These are phyloP conservation scores for Sardinella longiceps DNA, from an alignment of 2,797 vertebrate genomes.

Conservation along the genomic window DNA sequence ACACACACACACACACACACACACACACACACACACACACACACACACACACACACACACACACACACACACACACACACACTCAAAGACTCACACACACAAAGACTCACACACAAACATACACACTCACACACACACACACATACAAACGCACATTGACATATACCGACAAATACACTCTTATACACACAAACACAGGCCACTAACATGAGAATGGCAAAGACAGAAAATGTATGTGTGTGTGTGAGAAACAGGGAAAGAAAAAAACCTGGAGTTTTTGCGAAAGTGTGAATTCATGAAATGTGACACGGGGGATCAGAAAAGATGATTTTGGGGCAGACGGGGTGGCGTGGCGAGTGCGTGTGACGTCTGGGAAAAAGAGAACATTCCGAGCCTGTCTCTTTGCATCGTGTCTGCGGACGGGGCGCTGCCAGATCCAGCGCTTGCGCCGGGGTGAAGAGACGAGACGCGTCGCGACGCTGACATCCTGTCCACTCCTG, in stretches of 20 bases:
- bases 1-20: background rate
- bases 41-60: background rate
- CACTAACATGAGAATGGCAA: background rate
- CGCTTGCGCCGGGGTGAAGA: conserved; percentile 67
- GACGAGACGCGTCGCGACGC: conserved; percentile 70
- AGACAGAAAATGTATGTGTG: background rate
- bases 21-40: conserved; percentile 6
- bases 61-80: conserved; percentile 9
- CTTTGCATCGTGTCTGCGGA: conserved; percentile 74
- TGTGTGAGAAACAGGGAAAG: conserved; percentile 19
- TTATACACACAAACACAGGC: background rate
- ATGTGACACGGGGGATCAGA: conserved; percentile 73
- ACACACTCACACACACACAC: background rate
- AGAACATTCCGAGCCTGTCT: conserved; percentile 81
- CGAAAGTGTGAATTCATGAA: conserved; percentile 73
- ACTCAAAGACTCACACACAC: conserved; percentile 37
- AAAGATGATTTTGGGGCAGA: conserved; percentile 74
- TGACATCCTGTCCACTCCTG: conserved; percentile 84
- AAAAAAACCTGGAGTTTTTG: conserved; percentile 43
- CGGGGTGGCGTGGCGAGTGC: conserved; percentile 65
- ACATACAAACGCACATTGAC: background rate
- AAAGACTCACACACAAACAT: background rate
- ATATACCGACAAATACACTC: conserved; percentile 19
- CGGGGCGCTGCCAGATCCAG: conserved; percentile 75
- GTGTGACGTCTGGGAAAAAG: conserved; percentile 78